Conservation (phyloP, 2,113 vertebrate species). For the Corynorhinus townsendii region DNA sequence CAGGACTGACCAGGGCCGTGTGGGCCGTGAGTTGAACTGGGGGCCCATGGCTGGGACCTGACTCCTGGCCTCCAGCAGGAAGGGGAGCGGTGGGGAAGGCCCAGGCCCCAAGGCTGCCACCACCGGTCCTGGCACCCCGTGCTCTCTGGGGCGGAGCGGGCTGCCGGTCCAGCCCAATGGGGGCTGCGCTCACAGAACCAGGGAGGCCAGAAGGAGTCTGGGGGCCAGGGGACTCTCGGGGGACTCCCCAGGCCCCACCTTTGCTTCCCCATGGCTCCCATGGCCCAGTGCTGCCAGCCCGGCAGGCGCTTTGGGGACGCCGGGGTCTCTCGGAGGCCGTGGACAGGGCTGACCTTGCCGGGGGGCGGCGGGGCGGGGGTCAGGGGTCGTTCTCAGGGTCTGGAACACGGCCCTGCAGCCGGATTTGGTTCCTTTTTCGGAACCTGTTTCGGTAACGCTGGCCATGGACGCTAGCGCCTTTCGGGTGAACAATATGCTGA, state of each 20-base stretch:
- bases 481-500: neutral
- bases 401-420: accelerated
- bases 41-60: accelerated
- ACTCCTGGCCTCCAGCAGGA: neutral
- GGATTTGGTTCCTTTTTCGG: neutral
- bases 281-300: accelerated
- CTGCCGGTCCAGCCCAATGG: accelerated
- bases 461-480: neutral
- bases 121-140: accelerated
- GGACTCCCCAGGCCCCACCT: accelerated
- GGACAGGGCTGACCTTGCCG: accelerated
- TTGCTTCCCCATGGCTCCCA: accelerated
- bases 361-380: accelerated
- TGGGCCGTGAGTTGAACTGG: accelerated
- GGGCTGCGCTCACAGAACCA: too few relatives aligned
- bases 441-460: neutral
- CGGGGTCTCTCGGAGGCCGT: accelerated
- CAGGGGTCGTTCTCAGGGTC: accelerated
- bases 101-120: accelerated
- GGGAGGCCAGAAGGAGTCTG: neutral
- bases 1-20: accelerated
- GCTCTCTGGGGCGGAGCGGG: too few relatives aligned
- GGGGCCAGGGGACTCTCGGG: accelerated
- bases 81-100: neutral
- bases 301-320: accelerated